Evolutionary conservation across 2,888 invertebrate species (phyloP), one percentile per base, ranked within the genome.

Genomic region (Drosophila diplacantha): DNA sequence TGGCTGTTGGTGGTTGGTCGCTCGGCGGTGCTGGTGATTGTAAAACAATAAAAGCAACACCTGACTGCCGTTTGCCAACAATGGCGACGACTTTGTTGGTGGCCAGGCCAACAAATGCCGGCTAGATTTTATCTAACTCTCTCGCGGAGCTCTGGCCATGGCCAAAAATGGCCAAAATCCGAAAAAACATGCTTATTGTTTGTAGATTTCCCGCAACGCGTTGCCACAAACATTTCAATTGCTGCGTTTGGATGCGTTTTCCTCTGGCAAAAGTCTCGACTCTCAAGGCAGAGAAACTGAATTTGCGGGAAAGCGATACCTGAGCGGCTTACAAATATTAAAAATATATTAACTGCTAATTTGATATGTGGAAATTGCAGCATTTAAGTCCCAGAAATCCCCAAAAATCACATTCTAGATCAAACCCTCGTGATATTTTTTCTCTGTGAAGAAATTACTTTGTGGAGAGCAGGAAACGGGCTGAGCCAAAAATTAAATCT

Each of bases 21-120:
- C 22, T 22, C 53, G 34, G 32, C 55, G 31, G 20, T 39, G 39
- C 24, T 41, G 44, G 79, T 82, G 80, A 80, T 80, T 82, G 83
- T 81, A 78, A 80, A 81, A 80, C 80, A 80, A 80, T 82, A 82
- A 82, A 80, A 80, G 81, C 82, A 80, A 80, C 81, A 82, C 80
- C 82, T 80, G 80, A 80, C 82, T 81, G 82, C 77, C 70, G 81
- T 74, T 81, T 31, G 56, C 59, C 65, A 56, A 78, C 81, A 81
- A 82, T 80, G 78, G 82, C 81, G 55, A 57, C 46, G 50, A 67
- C 79, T 72, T 75, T 77, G 82, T 73, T 77, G 82, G 78, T 81
- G 77, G 75, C 69, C 57, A 18, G 44, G 56, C 37, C 47, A 61
- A 61, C 51, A 57, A 63, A 62, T 58, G 60, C 60, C 60, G 41